These are phyloP conservation scores for Harpagifer antarcticus DNA, from an alignment of 2,797 vertebrate species.

Conservation along the genomic window DNA sequence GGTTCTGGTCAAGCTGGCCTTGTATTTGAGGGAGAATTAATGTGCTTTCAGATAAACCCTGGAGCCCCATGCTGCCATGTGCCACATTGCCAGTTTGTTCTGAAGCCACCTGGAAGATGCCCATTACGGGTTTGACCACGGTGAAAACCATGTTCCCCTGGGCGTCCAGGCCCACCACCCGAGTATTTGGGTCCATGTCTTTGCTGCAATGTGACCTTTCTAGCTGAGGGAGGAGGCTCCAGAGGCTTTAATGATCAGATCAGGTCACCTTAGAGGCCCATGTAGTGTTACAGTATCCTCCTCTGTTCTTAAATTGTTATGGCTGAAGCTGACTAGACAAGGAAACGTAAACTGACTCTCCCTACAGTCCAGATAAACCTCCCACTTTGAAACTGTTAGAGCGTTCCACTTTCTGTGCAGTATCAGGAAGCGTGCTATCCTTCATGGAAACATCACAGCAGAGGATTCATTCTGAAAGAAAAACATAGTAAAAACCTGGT, in stretches of 20 bases:
- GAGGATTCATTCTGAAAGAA: slow-evolving; percentile 41
- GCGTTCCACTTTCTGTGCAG: slow-evolving; percentile 7
- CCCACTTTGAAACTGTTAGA: not conserved
- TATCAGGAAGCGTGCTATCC: not conserved
- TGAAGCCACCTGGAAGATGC: slow-evolving; percentile 78
- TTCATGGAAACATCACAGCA: slow-evolving; percentile 8
- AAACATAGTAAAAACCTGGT: not conserved
- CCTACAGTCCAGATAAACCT: not conserved
- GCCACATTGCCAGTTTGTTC: slow-evolving; percentile 59
- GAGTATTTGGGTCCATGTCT: slow-evolving; percentile 74
- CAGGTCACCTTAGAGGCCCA: slow-evolving; percentile 24
- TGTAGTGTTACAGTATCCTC: slow-evolving; percentile 13
- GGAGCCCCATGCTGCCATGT: slow-evolving; percentile 57
- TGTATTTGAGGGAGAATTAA: slow-evolving; percentile 69
- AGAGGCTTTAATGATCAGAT: slow-evolving; percentile 33
- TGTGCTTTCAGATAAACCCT: slow-evolving; percentile 70
- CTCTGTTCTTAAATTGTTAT: slow-evolving; percentile 20
- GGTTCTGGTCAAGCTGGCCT: slow-evolving; percentile 67
- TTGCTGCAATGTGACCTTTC: slow-evolving; percentile 8
- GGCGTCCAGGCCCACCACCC: slow-evolving; percentile 73
- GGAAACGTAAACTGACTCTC: not conserved
- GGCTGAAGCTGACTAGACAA: slow-evolving; percentile 18
- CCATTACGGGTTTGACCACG: slow-evolving; percentile 80
- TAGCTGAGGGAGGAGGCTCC: slow-evolving; percentile 2
- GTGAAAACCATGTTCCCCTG: slow-evolving; percentile 82